A percentile compares a stretch with the other conserved stretches of the same genome.
phyloP scores from a whole-genome alignment of 2,797 vertebrate genomes.

The Coregonus ussuriensis region DNA sequence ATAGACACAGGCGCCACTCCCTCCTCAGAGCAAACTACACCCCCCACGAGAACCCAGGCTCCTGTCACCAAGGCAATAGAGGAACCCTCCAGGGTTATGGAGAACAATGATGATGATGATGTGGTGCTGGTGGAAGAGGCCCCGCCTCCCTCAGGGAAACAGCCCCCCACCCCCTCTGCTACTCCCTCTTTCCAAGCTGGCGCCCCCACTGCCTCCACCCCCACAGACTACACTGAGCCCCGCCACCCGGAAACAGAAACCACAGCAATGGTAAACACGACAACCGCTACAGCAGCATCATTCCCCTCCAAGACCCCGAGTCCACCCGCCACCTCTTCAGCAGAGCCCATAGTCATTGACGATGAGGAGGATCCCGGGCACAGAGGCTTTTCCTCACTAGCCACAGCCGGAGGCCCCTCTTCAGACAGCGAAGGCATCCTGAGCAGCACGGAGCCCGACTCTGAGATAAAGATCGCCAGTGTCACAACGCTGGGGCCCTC shows the following conservation, averaged over 20 bases:
- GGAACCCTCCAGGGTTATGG: conserved; percentile 67
- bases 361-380: conserved; percentile 94
- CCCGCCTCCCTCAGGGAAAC: conserved; percentile 51
- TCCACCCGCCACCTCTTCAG: conserved; percentile 57
- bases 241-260: conserved; percentile 61
- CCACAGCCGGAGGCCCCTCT: conserved; percentile 38
- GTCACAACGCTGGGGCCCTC: conserved; percentile 91
- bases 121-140: conserved; percentile 93
- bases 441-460: conserved; percentile 94
- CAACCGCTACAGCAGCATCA: conserved; percentile 62
- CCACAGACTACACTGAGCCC: conserved; percentile 77
- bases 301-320: conserved; percentile 55
- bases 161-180: conserved; percentile 42
- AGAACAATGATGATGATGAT: conserved; percentile 93
- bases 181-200: conserved; percentile 73
- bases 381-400: conserved; percentile 58
- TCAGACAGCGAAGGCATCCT: conserved; percentile 55
- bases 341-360: conserved; percentile 93
- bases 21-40: conserved; percentile 77
- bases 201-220: conserved; percentile 68
- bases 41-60: conserved; percentile 81
- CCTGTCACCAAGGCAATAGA: conserved; percentile 76
- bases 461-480: conserved; percentile 95
- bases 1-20: conserved; percentile 83
- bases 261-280: conserved; percentile 18